Conservation (phyloP, 2,888 invertebrate species). For the Pterostichus niger region DNA sequence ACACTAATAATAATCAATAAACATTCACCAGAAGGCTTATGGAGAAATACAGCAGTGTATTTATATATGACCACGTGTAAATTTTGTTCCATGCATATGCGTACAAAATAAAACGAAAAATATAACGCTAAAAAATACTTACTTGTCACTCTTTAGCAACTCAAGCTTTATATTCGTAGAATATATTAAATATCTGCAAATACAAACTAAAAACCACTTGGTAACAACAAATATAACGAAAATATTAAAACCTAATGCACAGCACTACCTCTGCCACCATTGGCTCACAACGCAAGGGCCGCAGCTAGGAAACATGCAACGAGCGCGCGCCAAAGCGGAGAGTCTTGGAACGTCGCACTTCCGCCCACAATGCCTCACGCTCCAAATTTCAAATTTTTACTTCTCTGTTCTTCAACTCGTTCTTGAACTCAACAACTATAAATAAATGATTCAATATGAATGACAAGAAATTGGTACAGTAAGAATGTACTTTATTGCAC, state of each 20-base stretch:
- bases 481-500: slow-evolving; percentile 67
- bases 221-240: slow-evolving; percentile 65
- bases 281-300: slow-evolving; percentile 65
- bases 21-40: background rate
- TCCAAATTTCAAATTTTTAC: slow-evolving; percentile 15
- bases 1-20: background rate
- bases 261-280: slow-evolving; percentile 66
- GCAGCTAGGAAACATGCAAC: slow-evolving; percentile 63
- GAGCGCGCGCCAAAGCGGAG: slow-evolving; percentile 64
- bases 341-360: slow-evolving; percentile 50
- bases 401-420: background rate
- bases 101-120: slow-evolving; percentile 59
- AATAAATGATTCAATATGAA: slow-evolving; percentile 11
- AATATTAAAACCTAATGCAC: slow-evolving; percentile 66
- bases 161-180: slow-evolving; percentile 31
- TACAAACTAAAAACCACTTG: slow-evolving; percentile 64
- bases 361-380: slow-evolving; percentile 55
- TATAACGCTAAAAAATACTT: slow-evolving; percentile 55
- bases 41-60: background rate
- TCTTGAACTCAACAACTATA: background rate
- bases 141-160: slow-evolving; percentile 60
- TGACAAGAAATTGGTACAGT: slow-evolving; percentile 53
- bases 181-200: slow-evolving; percentile 57
- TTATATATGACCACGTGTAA: slow-evolving; percentile 67
- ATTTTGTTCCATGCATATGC: slow-evolving; percentile 62